Percentiles rank a stretch among this genome's conserved stretches.
phyloP scores from a whole-genome alignment of 1,140 invertebrate species.

The Holotrichia oblita region DNA sequence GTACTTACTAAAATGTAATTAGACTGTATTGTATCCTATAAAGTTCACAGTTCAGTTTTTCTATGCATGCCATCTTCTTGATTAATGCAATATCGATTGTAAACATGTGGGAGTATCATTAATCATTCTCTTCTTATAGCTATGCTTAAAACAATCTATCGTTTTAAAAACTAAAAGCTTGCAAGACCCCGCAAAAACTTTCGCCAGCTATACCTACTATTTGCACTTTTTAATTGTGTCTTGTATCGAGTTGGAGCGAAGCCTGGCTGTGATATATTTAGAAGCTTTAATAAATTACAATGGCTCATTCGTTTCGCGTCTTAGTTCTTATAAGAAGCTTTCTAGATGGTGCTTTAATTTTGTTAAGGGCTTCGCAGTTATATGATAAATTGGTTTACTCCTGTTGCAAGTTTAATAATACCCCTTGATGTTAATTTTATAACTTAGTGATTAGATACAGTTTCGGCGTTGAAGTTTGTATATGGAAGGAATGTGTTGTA shows the following conservation, averaged over 20 bases:
- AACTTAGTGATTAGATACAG: not conserved
- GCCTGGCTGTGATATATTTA: not conserved
- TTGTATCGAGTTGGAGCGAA: not conserved
- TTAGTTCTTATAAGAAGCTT: not conserved
- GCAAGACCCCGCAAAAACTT: not conserved
- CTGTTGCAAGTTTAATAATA: not conserved
- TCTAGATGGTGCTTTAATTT: not conserved
- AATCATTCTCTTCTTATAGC: not conserved
- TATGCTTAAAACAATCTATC: too few species aligned
- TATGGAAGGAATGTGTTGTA: not conserved
- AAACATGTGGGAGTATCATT: not conserved
- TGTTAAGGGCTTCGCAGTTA: not conserved
- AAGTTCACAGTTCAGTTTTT: too few species aligned
- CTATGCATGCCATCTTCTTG: too few species aligned
- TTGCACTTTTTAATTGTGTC: not conserved
- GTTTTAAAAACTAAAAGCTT: not conserved
- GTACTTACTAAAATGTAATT: too few species aligned
- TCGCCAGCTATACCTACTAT: not conserved
- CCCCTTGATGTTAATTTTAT: not conserved
- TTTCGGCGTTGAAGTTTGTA: not conserved
- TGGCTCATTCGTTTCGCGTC: not conserved
- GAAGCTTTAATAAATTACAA: not conserved
- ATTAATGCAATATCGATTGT: slow-evolving; percentile 16
- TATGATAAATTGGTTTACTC: not conserved
- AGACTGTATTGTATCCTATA: too few species aligned